Evolutionary conservation across 2,797 vertebrate species (phyloP).

Genomic region (Paramormyrops hopkinsi): DNA sequence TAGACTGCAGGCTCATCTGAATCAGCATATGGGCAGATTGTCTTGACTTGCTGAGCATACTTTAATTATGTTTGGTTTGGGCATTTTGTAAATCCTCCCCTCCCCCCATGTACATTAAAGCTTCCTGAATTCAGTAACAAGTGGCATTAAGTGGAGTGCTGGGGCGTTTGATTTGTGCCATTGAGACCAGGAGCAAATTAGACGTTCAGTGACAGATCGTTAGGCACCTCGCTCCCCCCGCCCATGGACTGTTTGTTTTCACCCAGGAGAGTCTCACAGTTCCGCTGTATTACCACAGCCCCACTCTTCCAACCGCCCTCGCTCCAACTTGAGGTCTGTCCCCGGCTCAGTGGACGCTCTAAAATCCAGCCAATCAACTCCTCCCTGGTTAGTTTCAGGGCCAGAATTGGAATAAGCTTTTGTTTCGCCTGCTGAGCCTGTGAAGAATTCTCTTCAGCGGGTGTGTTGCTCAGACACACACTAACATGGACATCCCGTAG

Average conservation of each 20-base stretch:
- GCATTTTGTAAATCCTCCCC: background rate
- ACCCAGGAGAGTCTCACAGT: background rate
- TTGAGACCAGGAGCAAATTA: background rate
- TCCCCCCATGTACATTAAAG: background rate
- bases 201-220: conserved; percentile 8
- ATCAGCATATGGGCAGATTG: background rate
- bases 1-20: background rate
- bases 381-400: background rate
- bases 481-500: background rate
- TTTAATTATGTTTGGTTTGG: background rate
- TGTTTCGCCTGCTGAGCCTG: background rate
- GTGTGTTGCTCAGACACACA: background rate
- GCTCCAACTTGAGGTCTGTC: background rate
- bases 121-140: background rate
- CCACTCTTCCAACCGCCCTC: background rate
- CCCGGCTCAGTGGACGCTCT: background rate
- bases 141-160: background rate
- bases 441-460: conserved; percentile 2
- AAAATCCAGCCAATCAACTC: background rate
- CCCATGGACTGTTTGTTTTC: conserved; percentile 1
- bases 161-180: background rate
- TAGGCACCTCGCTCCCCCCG: background rate
- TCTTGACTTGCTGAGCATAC: background rate
- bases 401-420: conserved; percentile 2
- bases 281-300: background rate